Evolutionary conservation across 2,113 vertebrate genomes (phyloP), one percentile per base, ranked within the genome.

Genomic region (Gasterosteus nipponicus): DNA sequence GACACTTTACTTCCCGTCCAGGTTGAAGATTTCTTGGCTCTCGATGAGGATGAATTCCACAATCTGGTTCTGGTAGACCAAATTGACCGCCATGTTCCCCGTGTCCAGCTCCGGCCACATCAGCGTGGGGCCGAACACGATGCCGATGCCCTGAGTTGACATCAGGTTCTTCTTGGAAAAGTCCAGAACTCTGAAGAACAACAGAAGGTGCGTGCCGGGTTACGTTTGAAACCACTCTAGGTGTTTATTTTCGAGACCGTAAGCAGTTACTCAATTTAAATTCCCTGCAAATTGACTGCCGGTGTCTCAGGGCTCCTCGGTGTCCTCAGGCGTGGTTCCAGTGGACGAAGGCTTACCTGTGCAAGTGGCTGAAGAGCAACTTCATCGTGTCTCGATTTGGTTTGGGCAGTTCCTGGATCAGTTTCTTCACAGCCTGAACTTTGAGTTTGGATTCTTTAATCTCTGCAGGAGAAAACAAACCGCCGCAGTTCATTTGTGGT

Each of bases 41-140:
- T 98, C 95, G 0, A 89, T 94, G 76, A 99, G 89, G 91, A 99
- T 96, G 84, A 96, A 94, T 93, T 99, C 97, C 33, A 96, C 94
- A 42, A 99, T 96, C 92, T 98, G 97, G 92, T 97, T 99, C 93
- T 99, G 97, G 91, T 97, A 99, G 8, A 98, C 93, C 97, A 98
- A 97, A 92, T 97, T 95, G 62, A 98, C 78, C 0, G 96, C 97
- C 96, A 98, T 96, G 91, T 96, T 97, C 51, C 96, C 96, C 0
- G 62, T 82, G 35, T 98, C 97, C 64, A 95, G 90, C 89, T 98
- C 95, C 0, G 96, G 95, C 92, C 96, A 94, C 92, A 99, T 95
- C 49, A 99, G 96, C 1, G 97, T 99, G 16, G 97, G 97, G 68
- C 97, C 97, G 71, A 99, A 99, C 49, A 99, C 96, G 60, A 99